Conservation (phyloP, 2,797 vertebrate genomes). For the Myotis planiceps region DNA sequence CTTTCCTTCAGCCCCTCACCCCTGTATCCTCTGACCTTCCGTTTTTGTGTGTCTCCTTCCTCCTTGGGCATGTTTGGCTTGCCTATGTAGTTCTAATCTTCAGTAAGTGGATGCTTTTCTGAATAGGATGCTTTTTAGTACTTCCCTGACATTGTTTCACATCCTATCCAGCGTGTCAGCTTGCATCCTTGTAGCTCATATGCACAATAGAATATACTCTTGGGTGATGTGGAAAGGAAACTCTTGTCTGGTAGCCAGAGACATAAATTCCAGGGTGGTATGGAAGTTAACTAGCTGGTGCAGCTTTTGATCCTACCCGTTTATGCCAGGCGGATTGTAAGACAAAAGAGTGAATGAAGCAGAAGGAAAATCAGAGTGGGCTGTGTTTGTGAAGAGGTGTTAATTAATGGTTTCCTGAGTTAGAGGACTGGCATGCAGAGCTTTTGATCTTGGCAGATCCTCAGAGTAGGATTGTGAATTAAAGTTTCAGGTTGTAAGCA, state of each 20-base stretch:
- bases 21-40: not conserved
- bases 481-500: not conserved
- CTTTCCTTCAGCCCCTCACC: not conserved
- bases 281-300: not conserved
- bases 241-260: not conserved
- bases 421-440: not conserved
- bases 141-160: not conserved
- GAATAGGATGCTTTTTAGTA: not conserved
- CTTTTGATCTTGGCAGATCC: conserved; percentile 9
- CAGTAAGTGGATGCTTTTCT: not conserved
- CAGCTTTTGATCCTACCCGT: conserved; percentile 28
- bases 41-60: not conserved
- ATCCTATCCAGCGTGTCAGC: not conserved
- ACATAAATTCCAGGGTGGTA: not conserved
- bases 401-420: not conserved
- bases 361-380: not conserved
- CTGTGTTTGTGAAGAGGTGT: not conserved
- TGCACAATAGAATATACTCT: not conserved
- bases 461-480: not conserved
- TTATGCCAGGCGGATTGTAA: not conserved
- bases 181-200: not conserved
- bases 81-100: not conserved
- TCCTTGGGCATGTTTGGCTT: not conserved
- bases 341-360: not conserved
- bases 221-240: not conserved